Evolutionary conservation across 2,888 invertebrate species (phyloP), one percentile per base, ranked within the genome.

Genomic region (Capitulum mitella): DNA sequence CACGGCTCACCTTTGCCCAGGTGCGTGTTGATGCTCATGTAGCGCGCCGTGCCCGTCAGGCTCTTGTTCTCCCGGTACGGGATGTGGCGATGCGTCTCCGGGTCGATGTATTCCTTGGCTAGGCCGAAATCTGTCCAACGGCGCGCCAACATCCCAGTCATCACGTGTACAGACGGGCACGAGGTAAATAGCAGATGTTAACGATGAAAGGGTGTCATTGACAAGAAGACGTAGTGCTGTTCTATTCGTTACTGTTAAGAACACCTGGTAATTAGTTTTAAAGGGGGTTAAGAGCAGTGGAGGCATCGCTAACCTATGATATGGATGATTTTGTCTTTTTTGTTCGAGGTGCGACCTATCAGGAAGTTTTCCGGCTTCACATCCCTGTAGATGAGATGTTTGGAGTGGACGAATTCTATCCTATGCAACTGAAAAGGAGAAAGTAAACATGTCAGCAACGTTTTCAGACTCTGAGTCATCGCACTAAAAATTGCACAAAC

Each of bases 1-100:
- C 1, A 0, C 29, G 29, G 1, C 64, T 34, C 43, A 75, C 75
- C 75, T 91, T 98, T 96, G 85, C 99, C 99, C 90, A 99, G 92
- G 90, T 99, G 99, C 87, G 99, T 99, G 88, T 99, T 99, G 88
- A 99, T 99, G 88, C 98, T 98, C 99, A 99, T 99, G 89, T 99
- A 99, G 89, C 99, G 92, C 84, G 99, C 99, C 83, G 98, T 99
- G 84, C 99, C 99, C 82, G 99, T 99, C 86, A 99, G 91, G 86
- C 98, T 98, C 90, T 99, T 99, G 90, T 99, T 98, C 90, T 99
- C 99, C 91, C 98, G 93, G 89, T 99, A 99, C 85, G 99, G 98
- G 90, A 99, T 99, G 90, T 99, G 99, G 90, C 98, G 97, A 90
- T 97, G 97, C 88, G 95, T 95, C 91, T 99, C 98, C 90, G 97